Conservation (phyloP, 2,113 vertebrate species). For the Ameiurus melas region DNA sequence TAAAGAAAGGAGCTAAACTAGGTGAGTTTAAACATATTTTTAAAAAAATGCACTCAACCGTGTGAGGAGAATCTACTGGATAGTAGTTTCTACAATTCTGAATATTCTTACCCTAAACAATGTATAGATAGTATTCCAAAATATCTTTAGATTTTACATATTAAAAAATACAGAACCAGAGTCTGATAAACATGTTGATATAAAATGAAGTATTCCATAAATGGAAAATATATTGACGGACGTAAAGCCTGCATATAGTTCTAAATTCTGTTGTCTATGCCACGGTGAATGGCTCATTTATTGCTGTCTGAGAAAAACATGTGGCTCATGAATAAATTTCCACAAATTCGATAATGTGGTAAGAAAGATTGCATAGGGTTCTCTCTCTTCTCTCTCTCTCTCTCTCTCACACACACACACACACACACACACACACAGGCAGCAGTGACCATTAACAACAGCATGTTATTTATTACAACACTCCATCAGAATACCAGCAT, state of each 20-base stretch:
- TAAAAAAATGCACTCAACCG: not conserved
- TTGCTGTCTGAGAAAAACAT: conserved; percentile 2
- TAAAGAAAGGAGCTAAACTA: conserved; percentile 94
- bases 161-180: not conserved
- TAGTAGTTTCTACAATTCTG: not conserved
- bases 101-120: not conserved
- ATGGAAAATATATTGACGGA: not conserved
- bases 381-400: not conserved
- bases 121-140: not conserved
- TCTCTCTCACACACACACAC: not conserved
- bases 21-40: conserved; percentile 71
- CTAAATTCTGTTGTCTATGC: not conserved
- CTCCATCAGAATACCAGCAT: not conserved
- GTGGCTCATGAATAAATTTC: not conserved
- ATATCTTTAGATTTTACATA: not conserved
- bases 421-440: not conserved
- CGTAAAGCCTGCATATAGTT: not conserved
- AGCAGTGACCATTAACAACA: conserved; percentile 2
- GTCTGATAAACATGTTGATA: not conserved
- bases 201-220: not conserved
- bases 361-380: not conserved
- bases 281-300: not conserved
- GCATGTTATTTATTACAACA: not conserved
- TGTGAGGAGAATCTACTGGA: not conserved
- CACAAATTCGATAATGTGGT: not conserved